A percentile compares a stretch with the other conserved stretches of the same genome.
Conservation (phyloP, 2,797 vertebrate genomes). For the Diceros bicornis region DNA sequence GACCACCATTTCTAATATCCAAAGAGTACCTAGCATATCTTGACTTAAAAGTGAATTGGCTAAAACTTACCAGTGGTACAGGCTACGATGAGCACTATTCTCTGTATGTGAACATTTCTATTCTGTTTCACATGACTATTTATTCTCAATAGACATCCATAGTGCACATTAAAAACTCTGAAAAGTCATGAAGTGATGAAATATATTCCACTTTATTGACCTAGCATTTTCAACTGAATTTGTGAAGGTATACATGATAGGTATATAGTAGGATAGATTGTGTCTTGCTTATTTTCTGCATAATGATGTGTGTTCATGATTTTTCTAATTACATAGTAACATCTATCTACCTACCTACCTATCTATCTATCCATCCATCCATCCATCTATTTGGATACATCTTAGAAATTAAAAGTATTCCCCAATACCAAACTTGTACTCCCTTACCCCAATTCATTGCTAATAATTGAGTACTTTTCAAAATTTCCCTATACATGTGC, state of each 20-base stretch:
- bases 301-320: not conserved
- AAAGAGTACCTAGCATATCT: not conserved
- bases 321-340: slow-evolving; percentile 9
- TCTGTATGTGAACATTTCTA: not conserved
- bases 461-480: not conserved
- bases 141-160: not conserved
- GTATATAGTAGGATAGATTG: not conserved
- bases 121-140: not conserved
- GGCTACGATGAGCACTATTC: not conserved
- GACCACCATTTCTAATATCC: not conserved
- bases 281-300: slow-evolving; percentile 21
- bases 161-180: not conserved
- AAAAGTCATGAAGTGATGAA: not conserved
- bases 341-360: not conserved
- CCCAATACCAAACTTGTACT: not conserved
- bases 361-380: not conserved
- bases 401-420: slow-evolving; percentile 27
- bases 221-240: slow-evolving; percentile 11
- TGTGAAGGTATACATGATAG: not conserved
- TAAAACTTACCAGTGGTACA: not conserved
- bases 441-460: not conserved
- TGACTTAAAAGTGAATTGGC: slow-evolving; percentile 32
- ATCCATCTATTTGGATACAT: not conserved
- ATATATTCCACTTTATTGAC: not conserved
- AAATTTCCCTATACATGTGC: not conserved